These are phyloP conservation scores for Edolisoma coerulescens DNA, from an alignment of 2,113 vertebrate species.

Conservation along the genomic window DNA sequence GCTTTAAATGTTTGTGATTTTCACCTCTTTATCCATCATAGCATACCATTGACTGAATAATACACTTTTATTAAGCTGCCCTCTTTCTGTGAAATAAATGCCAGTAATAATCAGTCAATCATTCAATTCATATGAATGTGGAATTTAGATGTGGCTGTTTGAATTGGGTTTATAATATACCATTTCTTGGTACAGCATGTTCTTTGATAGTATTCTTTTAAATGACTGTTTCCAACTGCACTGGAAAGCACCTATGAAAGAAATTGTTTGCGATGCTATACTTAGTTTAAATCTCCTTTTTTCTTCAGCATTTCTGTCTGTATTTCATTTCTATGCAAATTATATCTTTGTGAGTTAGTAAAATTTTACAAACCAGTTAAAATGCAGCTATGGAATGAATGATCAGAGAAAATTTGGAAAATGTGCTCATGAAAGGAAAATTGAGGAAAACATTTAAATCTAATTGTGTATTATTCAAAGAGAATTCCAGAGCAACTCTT, in stretches of 20 bases:
- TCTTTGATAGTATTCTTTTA: slow-evolving; percentile 53
- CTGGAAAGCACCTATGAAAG: slow-evolving; percentile 63
- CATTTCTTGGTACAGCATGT: slow-evolving; percentile 51
- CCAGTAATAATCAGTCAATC: slow-evolving; percentile 66
- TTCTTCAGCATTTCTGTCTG: slow-evolving; percentile 43
- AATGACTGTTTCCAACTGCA: slow-evolving; percentile 61
- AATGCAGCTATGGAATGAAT: slow-evolving; percentile 46
- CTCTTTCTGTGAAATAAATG: slow-evolving; percentile 60
- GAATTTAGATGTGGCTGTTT: slow-evolving; percentile 61
- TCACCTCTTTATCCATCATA: slow-evolving; percentile 56
- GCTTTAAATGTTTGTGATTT: slow-evolving; percentile 63
- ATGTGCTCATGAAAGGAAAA: slow-evolving; percentile 40
- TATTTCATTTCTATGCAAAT: slow-evolving; percentile 65
- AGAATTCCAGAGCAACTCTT: slow-evolving; percentile 33
- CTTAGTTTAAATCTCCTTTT: slow-evolving; percentile 45
- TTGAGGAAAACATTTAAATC: slow-evolving; percentile 49
- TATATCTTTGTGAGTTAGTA: slow-evolving; percentile 49
- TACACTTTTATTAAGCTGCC: slow-evolving; percentile 54
- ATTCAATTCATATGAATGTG: slow-evolving; percentile 61
- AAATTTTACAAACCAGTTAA: slow-evolving; percentile 56
- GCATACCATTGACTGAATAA: slow-evolving; percentile 51
- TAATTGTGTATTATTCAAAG: slow-evolving; percentile 55
- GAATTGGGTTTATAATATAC: slow-evolving; percentile 43
- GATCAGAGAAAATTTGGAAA: slow-evolving; percentile 49
- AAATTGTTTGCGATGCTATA: slow-evolving; percentile 52